Percentiles rank a stretch among this genome's conserved stretches.
These are phyloP conservation scores for Dasyprocta punctata DNA, from an alignment of 2,113 vertebrate genomes.

Conservation along the genomic window DNA sequence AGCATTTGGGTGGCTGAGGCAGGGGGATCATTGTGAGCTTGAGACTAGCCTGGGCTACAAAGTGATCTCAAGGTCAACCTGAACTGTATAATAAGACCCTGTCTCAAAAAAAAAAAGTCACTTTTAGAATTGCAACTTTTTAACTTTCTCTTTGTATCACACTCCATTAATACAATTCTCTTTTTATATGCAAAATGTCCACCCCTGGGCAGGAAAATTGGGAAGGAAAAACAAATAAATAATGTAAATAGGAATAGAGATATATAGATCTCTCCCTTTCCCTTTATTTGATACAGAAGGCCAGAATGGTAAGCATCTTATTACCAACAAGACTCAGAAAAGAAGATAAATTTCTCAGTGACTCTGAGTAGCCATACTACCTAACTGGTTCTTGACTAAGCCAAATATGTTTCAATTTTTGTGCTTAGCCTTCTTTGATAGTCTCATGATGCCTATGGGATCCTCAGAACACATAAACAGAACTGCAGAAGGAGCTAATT, in stretches of 20 bases:
- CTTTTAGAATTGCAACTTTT: not conserved
- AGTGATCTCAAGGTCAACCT: too few relatives aligned
- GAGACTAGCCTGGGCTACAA: too few relatives aligned
- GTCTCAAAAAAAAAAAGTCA: too few relatives aligned
- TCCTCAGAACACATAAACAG: not conserved
- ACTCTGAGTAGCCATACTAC: not conserved
- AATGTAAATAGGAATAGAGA: not conserved
- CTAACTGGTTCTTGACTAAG: not conserved
- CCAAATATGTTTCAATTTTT: not conserved
- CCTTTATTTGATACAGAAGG: not conserved
- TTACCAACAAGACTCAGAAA: slow-evolving; percentile 15
- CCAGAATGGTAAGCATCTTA: not conserved
- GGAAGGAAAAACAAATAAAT: not conserved
- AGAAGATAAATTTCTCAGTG: not conserved
- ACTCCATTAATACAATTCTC: not conserved
- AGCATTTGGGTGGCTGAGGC: too few relatives aligned
- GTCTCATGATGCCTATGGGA: not conserved
- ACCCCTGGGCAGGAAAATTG: not conserved
- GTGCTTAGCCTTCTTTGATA: not conserved
- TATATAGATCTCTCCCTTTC: not conserved
- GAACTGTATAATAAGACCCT: too few relatives aligned
- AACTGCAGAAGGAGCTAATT: not conserved
- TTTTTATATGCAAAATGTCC: not conserved
- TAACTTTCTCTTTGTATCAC: slow-evolving; percentile 24
- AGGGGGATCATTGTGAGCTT: too few relatives aligned